phyloP scores from a whole-genome alignment of 2,888 invertebrate species.

The Aricia artaxerxes region DNA sequence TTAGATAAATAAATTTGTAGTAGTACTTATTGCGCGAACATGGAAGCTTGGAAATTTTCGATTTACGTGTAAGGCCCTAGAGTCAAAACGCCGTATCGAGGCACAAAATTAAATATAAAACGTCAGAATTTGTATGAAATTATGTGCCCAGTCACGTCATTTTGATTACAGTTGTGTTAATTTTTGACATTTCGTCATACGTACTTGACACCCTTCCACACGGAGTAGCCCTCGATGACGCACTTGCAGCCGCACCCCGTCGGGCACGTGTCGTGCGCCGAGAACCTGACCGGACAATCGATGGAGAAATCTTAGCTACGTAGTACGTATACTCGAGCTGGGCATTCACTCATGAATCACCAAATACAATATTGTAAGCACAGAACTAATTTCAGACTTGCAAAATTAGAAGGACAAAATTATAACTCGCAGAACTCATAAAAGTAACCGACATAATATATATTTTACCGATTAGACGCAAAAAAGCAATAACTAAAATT shows the following conservation, averaged over 20 bases:
- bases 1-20: not conserved
- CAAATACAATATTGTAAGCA: not conserved
- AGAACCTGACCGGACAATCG: conserved; percentile 67
- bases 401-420: too few relatives aligned
- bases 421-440: too few relatives aligned
- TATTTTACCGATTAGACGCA: too few relatives aligned
- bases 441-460: too few relatives aligned
- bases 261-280: conserved; percentile 88
- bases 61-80: not conserved
- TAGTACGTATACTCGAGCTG: too few relatives aligned
- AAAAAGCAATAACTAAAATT: too few relatives aligned
- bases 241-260: conserved; percentile 96
- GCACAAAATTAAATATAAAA: not conserved
- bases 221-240: conserved; percentile 82
- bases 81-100: not conserved
- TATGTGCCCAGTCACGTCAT: not conserved
- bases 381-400: not conserved
- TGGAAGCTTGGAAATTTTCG: not conserved
- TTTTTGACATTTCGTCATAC: conserved; percentile 46
- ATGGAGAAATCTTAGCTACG: too few relatives aligned
- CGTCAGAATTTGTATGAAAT: too few relatives aligned
- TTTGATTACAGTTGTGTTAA: not conserved
- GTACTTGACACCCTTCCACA: conserved; percentile 71
- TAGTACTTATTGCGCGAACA: not conserved
- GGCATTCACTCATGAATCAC: too few relatives aligned